Evolutionary conservation across 2,888 invertebrate genomes (phyloP), one percentile per base, ranked within the genome.

Genomic region (Euzophera pinguis): DNA sequence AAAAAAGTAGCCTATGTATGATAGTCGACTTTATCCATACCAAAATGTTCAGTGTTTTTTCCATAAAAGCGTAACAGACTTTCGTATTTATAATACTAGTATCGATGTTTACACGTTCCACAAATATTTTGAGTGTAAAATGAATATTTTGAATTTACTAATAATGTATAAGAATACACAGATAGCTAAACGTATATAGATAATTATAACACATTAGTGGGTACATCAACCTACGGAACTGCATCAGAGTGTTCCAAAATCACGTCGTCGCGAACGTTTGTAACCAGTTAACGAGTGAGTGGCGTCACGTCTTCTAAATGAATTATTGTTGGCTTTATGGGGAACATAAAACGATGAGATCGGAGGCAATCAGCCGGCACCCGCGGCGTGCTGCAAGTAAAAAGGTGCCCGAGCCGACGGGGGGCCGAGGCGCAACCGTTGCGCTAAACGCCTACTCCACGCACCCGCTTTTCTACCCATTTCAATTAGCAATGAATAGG

Each of bases 301-400:
- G 88, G 87, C 89, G 78, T 88, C 89, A 89, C 88, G 87, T 89
- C 81, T 82, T 84, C 86, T 88, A 89, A 88, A 90, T 90, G 89
- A 89, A 88, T 89, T 85, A 89, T 89, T 88, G 87, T 88, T 85
- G 88, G 88, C 85, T 88, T 90, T 89, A 88, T 88, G 85, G 78
- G 75, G 85, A 82, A 82, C 80, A 86, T 88, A 87, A 88, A 87
- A 84, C 84, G 89, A 87, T 86, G 88, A 87, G 85, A 84, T 85
- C 86, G 84, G 82, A 88, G 81, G 89, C 89, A 90, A 90, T 90
- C 89, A 89, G 75, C 78, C 83, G 84, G 81, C 88, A 83, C 90
- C 89, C 87, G 89, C 78, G 70, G 89, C 70, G 88, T 76, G 74
- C 73, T 65, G 76, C 76, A 67, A 79, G 86, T 86, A 87, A 88